Evolutionary conservation across 2,888 invertebrate genomes (phyloP), one percentile per base, ranked within the genome.

Genomic region (Nowickia ferox): DNA sequence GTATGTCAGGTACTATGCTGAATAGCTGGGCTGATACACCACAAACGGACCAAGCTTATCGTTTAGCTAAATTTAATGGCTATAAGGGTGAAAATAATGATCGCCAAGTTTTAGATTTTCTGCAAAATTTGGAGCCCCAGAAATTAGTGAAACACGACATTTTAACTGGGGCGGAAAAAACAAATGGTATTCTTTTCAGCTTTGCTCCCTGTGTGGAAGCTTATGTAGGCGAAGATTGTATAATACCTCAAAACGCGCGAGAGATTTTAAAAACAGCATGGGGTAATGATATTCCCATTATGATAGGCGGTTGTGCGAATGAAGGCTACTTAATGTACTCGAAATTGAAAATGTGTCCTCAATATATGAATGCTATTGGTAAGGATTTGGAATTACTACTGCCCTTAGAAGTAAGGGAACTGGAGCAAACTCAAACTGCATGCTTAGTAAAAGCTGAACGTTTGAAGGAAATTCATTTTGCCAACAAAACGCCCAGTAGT

Each of bases 401-500:
- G 19, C 90, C 90, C 0, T 1, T 40, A 0, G 90, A 89, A 15
- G 87, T 90, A 2, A 84, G 88, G 5, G 13, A 30, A 3, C 40
- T 19, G 38, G 59, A 4, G 77, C 87, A 17, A 88, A 89, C 9
- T 77, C 68, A 30, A 30, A 1, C 30, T 6, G 5, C 30, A 30
- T 30, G 30, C 22, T n/a, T 71, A 5, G 10, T 83, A 22, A 87
- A 89, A 9, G 89, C 90, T 1, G 69, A 85, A 1, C 89, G 90
- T 44, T 89, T 94, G 38, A 90, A 93, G 38, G 87, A 91, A 17
- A 91, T 92, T 57, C 94, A 94, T 88, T 94, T 92, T 87, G 93
- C 92, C 0, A 89, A 91, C 19, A 89, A 90, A 17, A 89, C 91
- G 53, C 89, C 92, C 1, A 89, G 89, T 42, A 83, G 83, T 71